phyloP scores from a whole-genome alignment of 2,888 invertebrate genomes.

The Eupithecia abbreviata region DNA sequence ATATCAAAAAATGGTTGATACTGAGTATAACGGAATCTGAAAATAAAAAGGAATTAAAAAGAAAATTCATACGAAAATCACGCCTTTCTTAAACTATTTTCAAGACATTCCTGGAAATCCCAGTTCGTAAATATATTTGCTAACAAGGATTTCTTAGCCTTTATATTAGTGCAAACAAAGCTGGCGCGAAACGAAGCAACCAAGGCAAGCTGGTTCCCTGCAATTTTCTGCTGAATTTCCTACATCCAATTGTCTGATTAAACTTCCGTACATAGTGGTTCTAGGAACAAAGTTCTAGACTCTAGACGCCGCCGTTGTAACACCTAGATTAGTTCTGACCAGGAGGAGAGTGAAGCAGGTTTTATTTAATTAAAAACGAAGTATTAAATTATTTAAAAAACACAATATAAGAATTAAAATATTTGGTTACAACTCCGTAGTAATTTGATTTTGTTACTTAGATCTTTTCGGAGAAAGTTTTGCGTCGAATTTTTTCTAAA shows the following conservation, averaged over 20 bases:
- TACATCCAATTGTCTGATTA: conserved; percentile 10
- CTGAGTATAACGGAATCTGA: too few species aligned
- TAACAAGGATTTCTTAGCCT: background rate
- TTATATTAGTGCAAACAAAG: conserved; percentile 1
- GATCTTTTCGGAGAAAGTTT: too few species aligned
- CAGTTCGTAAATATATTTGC: background rate
- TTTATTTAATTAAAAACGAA: too few species aligned
- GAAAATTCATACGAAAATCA: too few species aligned
- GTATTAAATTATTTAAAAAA: too few species aligned
- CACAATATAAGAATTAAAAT: too few species aligned
- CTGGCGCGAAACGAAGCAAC: background rate
- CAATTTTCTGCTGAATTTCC: background rate
- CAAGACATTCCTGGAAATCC: background rate
- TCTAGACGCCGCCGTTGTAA: background rate
- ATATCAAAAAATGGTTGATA: too few species aligned
- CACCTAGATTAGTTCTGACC: background rate
- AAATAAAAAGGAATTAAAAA: too few species aligned
- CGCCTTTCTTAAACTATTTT: background rate
- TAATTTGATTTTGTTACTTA: too few species aligned
- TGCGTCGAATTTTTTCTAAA: too few species aligned
- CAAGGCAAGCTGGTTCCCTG: conserved; percentile 3
- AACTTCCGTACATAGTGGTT: conserved; percentile 11
- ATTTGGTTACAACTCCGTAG: too few species aligned
- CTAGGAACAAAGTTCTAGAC: conserved; percentile 3
- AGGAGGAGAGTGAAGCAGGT: too few species aligned